Base-by-base conservation (phyloP, 1,140 invertebrate genomes). In the Temnothorax nylanderi region DNA sequence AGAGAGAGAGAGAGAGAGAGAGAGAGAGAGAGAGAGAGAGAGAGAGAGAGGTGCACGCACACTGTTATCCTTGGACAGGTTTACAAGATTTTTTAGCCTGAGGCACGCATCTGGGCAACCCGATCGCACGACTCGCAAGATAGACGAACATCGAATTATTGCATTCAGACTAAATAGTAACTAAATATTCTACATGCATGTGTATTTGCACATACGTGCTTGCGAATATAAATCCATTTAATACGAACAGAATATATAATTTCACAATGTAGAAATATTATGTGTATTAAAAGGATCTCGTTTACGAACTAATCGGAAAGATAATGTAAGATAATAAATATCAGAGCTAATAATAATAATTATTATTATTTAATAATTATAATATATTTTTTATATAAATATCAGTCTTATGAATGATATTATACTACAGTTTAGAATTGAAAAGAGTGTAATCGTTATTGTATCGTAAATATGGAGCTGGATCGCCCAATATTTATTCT, bases 61-160 rank as follows among this genome's bases (percentile, higher is more conserved):
- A 84, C 69, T 21, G 13, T 16, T 58, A 84, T 75, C 69, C n/a
- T 69, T 32, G 88, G 77, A 90, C 77, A 87, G 41, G 56, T 87
- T 78, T 69, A 58, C 72, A 18, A 81, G 49, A 47, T 87, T 62
- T 62, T 81, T 87, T 72, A 85, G 44, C 21, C n/a, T n/a, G 47
- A 64, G 58, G 56, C 49, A 67, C 21, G 21, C 77, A 82, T 88
- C 88, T 76, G 80, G 76, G 71, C 72, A 88, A 87, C 78, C 49
- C 74, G 75, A 90, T 85, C 75, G 84, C 37, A 44, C 60, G 54
- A 88, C 76, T 89, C 76, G 67, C 74, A 32, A 67, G 82, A 81
- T 88, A 85, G 80, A 21, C 37, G 58, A 85, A 64, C 64, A 88
- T 51, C 76, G 64, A 91, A 88, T 91, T 72, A 90, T 90, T 78